phyloP scores from a whole-genome alignment of 2,797 vertebrate genomes.

The Pseudochirops cupreus region DNA sequence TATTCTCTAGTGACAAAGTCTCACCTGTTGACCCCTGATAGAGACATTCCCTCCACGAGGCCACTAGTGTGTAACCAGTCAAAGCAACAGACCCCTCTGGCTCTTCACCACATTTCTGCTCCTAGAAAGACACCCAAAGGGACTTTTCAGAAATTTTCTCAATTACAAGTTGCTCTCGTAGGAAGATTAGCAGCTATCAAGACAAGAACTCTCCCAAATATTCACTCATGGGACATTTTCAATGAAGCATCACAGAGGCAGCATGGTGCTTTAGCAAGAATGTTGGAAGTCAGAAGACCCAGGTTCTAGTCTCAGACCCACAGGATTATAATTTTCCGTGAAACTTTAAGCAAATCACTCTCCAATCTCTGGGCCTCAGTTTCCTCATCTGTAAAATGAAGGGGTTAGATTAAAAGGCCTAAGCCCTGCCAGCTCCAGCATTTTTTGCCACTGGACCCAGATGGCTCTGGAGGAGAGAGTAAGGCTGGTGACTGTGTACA shows the following conservation, averaged over 20 bases:
- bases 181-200: not conserved
- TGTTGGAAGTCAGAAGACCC: not conserved
- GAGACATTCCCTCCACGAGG: conserved; percentile 64
- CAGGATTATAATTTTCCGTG: not conserved
- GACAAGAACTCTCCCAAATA: not conserved
- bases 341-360: not conserved
- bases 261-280: not conserved
- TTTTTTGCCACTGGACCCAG: not conserved
- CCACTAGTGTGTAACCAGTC: conserved; percentile 69
- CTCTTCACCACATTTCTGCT: conserved; percentile 55
- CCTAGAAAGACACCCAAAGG: conserved; percentile 62
- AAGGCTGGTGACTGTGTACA: not conserved
- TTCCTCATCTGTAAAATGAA: not conserved
- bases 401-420: not conserved
- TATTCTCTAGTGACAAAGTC: conserved; percentile 1
- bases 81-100: conserved; percentile 62
- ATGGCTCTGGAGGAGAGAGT: not conserved
- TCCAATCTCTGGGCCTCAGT: not conserved
- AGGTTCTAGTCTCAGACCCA: not conserved
- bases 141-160: not conserved
- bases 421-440: not conserved
- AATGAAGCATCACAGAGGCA: not conserved
- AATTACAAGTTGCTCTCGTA: not conserved
- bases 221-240: not conserved
- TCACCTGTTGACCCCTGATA: conserved; percentile 62